Base-by-base conservation (phyloP, 2,113 vertebrate genomes). In the Archilochus colubris region DNA sequence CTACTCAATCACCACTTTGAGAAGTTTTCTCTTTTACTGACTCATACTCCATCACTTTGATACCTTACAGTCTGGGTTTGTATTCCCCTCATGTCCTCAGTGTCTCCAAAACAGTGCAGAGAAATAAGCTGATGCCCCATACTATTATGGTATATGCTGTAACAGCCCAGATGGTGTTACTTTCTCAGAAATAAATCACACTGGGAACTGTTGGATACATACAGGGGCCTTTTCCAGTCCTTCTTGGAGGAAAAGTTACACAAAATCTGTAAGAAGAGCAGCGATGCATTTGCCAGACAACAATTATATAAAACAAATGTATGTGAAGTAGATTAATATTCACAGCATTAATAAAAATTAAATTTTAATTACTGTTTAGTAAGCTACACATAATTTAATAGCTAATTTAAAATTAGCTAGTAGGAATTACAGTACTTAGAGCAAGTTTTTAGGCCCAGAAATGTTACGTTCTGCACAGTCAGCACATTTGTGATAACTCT, bases 341-440 rank as follows among this genome's bases (percentile, higher is more conserved):
- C 86, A 53, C 63, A 82, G 46, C 88, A 91, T 94, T 95, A 92
- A 96, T 96, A 96, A 82, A 93, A 94, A 95, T 95, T 88, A 86
- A 72, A 46, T 77, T 88, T 78, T 94, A 96, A 97, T 96, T 95
- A 69, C 66, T 72, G 27, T 94, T 88, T 92, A 91, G 68, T 88
- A 96, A 75, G 51, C 66, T 66, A 48, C 59, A 36, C 44, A 94
- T 91, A 94, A 59, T 93, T 93, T 82, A 70, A 50, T 57, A 87
- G 28, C 48, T 96, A 87, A 86, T 89, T 76, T 88, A n/a, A 81
- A 92, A 93, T 51, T 50, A 64, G 40, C 40, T 40, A 40, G 11
- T 40, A 11, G 11, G 74, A 91, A 91, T 70, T 84, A 77, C 12
- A 36, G 46, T 66, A 66, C 75, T 91, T 74, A 50, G 50, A 61